A percentile compares a stretch with the other conserved stretches of the same genome.
Evolutionary conservation across 2,113 vertebrate genomes (phyloP).

Genomic region (Melanerpes aurifrons): DNA sequence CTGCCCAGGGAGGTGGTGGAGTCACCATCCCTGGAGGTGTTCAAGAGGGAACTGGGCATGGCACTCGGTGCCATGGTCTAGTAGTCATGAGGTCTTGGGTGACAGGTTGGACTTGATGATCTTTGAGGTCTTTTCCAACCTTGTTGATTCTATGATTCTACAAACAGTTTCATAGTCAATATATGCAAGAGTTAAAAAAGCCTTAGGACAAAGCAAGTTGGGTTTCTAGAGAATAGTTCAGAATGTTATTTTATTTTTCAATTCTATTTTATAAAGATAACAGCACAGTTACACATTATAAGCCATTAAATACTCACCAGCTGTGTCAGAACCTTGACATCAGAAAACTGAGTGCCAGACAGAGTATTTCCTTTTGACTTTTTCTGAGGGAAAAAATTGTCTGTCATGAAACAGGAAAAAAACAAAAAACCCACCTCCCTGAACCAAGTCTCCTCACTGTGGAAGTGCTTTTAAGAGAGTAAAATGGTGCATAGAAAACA

Average conservation of each 20-base stretch:
- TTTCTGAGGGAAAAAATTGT: conserved; percentile 72
- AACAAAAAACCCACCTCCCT: background rate
- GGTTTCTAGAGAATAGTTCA: background rate
- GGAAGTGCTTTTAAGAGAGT: background rate
- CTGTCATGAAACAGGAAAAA: background rate
- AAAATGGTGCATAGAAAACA: background rate
- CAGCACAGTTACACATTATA: background rate
- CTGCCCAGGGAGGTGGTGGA: too few relatives aligned
- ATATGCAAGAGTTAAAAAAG: background rate
- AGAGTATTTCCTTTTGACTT: conserved; percentile 77
- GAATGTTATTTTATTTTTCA: background rate
- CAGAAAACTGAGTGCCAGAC: conserved; percentile 64
- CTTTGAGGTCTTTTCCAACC: too few relatives aligned
- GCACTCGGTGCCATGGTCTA: too few relatives aligned
- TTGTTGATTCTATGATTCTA: background rate
- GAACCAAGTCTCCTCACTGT: background rate
- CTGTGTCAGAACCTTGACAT: conserved; percentile 81
- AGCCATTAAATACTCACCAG: conserved; percentile 78
- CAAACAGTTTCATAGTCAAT: background rate
- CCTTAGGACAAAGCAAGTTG: background rate
- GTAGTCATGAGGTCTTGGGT: too few relatives aligned
- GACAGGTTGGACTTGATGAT: too few relatives aligned
- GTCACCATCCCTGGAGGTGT: too few relatives aligned
- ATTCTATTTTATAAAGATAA: background rate
- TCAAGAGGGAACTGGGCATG: too few relatives aligned